These are phyloP conservation scores for Theocolax elegans DNA, from an alignment of 1,140 invertebrate species.

Conservation along the genomic window DNA sequence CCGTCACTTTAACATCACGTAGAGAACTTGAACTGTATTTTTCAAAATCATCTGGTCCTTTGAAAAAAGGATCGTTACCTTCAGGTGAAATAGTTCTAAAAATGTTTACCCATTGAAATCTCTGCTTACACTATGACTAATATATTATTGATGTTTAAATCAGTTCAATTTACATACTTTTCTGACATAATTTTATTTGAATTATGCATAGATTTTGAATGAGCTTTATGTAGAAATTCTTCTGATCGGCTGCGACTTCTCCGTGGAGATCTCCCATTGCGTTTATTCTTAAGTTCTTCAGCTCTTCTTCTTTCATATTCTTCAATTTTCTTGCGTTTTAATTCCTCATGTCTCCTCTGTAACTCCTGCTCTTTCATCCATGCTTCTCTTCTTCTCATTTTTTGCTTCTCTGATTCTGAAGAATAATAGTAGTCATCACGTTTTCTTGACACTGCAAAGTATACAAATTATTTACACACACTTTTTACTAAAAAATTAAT, in stretches of 20 bases:
- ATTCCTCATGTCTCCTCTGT: conserved; percentile 24
- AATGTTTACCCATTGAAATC: too few relatives aligned
- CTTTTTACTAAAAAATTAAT: too few relatives aligned
- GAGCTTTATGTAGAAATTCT: conserved; percentile 2
- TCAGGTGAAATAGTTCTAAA: conserved; percentile 4
- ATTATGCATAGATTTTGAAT: background rate
- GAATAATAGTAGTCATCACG: background rate
- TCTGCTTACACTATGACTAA: too few relatives aligned
- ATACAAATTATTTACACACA: too few relatives aligned
- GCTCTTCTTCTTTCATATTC: conserved; percentile 34
- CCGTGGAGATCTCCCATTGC: background rate
- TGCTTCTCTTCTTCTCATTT: conserved; percentile 10
- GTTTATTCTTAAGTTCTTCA: background rate
- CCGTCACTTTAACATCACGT: conserved; percentile 22
- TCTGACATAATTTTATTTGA: conserved; percentile 13
- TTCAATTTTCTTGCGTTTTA: conserved; percentile 37
- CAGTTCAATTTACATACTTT: conserved; percentile 6
- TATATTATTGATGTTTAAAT: background rate
- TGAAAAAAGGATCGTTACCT: conserved; percentile 15
- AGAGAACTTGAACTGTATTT: conserved; percentile 17
- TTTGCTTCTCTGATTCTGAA: conserved; percentile 19
- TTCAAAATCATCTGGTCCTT: conserved; percentile 4
- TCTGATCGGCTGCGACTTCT: conserved; percentile 19
- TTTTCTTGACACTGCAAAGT: too few relatives aligned
- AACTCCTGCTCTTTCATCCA: conserved; percentile 34